phyloP scores from a whole-genome alignment of 2,888 invertebrate genomes.

The Diaphora mendica region DNA sequence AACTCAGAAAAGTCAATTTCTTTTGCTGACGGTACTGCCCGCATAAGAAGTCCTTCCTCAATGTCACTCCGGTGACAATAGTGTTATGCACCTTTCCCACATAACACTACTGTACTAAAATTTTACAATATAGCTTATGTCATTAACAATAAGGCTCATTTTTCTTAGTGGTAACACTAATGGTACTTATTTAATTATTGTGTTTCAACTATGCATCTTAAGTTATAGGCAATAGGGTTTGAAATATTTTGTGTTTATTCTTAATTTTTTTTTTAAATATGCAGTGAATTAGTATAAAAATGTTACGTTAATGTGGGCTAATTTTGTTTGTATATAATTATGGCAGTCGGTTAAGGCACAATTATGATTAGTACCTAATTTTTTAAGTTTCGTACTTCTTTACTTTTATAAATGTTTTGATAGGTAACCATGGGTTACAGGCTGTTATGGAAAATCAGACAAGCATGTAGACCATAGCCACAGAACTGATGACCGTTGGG shows the following conservation, averaged over 20 bases:
- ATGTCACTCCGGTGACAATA: slow-evolving; percentile 54
- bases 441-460: too few relatives aligned
- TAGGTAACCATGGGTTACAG: too few relatives aligned
- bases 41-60: slow-evolving; percentile 47
- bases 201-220: slow-evolving; percentile 11
- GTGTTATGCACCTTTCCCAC: slow-evolving; percentile 47
- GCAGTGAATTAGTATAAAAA: slow-evolving; percentile 27
- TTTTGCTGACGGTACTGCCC: slow-evolving; percentile 41
- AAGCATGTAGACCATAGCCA: too few relatives aligned
- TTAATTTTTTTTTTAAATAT: slow-evolving; percentile 17
- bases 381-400: too few relatives aligned
- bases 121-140: slow-evolving; percentile 7
- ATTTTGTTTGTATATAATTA: slow-evolving; percentile 35
- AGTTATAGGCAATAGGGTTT: neutral
- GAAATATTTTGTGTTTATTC: neutral
- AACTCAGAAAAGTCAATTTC: neutral
- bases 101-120: slow-evolving; percentile 11
- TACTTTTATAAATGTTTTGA: too few relatives aligned
- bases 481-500: too few relatives aligned
- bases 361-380: neutral
- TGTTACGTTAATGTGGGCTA: slow-evolving; percentile 31
- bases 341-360: slow-evolving; percentile 32
- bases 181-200: neutral
- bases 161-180: slow-evolving; percentile 10
- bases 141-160: neutral